Base-by-base conservation (phyloP, 2,888 invertebrate genomes). In the Melanargia galathea region DNA sequence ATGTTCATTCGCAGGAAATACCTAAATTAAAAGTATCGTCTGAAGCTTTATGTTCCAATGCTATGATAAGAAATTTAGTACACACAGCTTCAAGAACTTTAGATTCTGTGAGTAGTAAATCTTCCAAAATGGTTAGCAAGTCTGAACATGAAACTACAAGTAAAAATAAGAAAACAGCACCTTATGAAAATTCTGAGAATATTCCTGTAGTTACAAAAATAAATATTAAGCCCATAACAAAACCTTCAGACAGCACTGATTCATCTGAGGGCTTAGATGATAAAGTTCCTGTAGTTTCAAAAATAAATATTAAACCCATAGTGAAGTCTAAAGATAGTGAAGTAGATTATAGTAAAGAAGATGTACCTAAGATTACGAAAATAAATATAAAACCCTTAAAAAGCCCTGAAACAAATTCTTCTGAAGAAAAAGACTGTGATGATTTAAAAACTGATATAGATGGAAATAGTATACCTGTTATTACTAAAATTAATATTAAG, bases 401-500 rank as follows among this genome's bases (percentile, higher is more conserved):
- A 76, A 87, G 81, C 71, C 90, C 88, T 76, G 92, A 84, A 73
- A 84, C 77, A 68, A 81, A 77, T 73, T 78, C 83, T 84, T 85
- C 82, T 75, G 83, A 84, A 77, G 77, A 81, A 82, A 87, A 87
- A 84, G 87, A 87, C 84, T 87, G 86, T 90, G 86, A 81, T 88
- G 86, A 81, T 78, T 74, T 79, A 76, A 85, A 85, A 77, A 77
- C 80, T 73, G 84, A 81, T 72, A 79, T 76, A 80, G 83, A 82
- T 76, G 80, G 80, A 78, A 82, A 80, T 82, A 83, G 79, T 83
- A 87, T 91, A 87, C 89, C 91, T 79, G 79, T 88, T 82, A 81
- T 92, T 76, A 88, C 87, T 79, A 92, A 90, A 87, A 74, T 92
- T 79, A 92, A 89, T 78, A 92, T 92, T 80, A 92, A 92, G 83